Percentiles rank a stretch among this genome's conserved stretches.
Evolutionary conservation across 2,888 invertebrate species (phyloP).

Genomic region (Coelopa pilipes): DNA sequence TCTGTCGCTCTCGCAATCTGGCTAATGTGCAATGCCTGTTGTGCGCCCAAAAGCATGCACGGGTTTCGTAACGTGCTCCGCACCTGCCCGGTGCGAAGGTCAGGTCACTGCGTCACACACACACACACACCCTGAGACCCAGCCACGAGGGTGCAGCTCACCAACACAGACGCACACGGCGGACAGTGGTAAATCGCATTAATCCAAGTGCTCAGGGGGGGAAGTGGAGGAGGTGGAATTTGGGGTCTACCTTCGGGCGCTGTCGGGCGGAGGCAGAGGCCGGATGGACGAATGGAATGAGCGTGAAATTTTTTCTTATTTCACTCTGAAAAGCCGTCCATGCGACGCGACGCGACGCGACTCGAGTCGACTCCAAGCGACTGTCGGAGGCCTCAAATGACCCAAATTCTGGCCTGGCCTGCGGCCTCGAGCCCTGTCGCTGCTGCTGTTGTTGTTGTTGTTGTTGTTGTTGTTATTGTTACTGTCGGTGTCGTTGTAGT

Average conservation of each 20-base stretch:
- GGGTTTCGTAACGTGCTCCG: background rate
- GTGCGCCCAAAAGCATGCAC: background rate
- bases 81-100: background rate
- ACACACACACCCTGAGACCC: background rate
- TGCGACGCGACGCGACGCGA: no score
- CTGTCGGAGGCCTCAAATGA: no score
- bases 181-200: background rate
- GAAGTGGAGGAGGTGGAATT: background rate
- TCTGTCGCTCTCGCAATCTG: background rate
- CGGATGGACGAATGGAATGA: background rate
- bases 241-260: background rate
- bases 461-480: no score
- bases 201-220: background rate
- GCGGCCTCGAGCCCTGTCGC: background rate
- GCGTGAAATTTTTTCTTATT: constrained; percentile 16
- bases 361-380: no score
- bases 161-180: no score
- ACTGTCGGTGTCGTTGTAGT: no score
- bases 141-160: background rate
- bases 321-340: background rate
- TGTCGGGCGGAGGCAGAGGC: background rate
- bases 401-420: background rate
- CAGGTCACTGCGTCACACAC: constrained; percentile 7
- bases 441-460: background rate
- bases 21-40: background rate